Evolutionary conservation across 2,888 invertebrate species (phyloP).

Genomic region (Amblyteles armatorius): DNA sequence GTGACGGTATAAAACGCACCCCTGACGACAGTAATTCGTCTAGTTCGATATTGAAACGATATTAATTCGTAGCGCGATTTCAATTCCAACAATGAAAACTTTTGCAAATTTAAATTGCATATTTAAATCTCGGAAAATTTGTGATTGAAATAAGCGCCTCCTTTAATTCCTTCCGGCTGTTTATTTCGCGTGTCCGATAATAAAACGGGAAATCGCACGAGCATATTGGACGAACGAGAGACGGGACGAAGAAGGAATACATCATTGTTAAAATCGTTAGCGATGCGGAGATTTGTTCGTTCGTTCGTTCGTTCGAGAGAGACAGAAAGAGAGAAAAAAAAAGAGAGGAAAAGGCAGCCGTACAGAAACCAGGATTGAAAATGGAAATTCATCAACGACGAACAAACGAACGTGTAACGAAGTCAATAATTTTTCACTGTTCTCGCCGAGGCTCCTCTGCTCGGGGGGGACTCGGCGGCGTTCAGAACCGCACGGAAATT

Average conservation of each 20-base stretch:
- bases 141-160: slow-evolving; percentile 11
- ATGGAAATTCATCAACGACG: slow-evolving; percentile 66
- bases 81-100: slow-evolving; percentile 11
- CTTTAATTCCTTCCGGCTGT: slow-evolving; percentile 27
- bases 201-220: slow-evolving; percentile 14
- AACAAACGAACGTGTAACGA: slow-evolving; percentile 70
- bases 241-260: not conserved
- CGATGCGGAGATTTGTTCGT: not conserved
- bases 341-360: not conserved
- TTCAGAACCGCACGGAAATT: slow-evolving; percentile 55
- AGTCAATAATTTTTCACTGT: slow-evolving; percentile 69
- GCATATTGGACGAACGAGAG: slow-evolving; percentile 5
- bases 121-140: slow-evolving; percentile 26
- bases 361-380: slow-evolving; percentile 38
- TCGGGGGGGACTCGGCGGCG: slow-evolving; percentile 1
- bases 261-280: not conserved
- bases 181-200: slow-evolving; percentile 37
- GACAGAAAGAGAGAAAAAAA: not conserved
- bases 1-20: not conserved
- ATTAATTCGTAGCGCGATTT: not conserved
- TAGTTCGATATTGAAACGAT: not conserved
- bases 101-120: slow-evolving; percentile 47
- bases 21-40: not conserved
- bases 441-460: slow-evolving; percentile 45
- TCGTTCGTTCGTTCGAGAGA: not conserved